Evolutionary conservation across 1,140 invertebrate species (phyloP).

Genomic region (Cheumatopsyche charites): DNA sequence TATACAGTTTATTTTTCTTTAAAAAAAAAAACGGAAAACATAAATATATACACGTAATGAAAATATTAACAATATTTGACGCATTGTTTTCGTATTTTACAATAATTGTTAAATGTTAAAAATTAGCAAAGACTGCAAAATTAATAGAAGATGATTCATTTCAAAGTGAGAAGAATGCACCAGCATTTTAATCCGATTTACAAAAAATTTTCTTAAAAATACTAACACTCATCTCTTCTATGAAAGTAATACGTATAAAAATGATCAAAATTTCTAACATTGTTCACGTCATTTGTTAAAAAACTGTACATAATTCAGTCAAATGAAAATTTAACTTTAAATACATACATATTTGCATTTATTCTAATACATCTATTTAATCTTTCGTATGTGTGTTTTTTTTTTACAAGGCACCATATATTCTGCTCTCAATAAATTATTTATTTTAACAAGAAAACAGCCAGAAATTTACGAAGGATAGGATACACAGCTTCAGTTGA

Average conservation of each 20-base stretch:
- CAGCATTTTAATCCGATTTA: not conserved
- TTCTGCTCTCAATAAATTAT: constrained; percentile 44
- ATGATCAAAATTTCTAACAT: constrained; percentile 41
- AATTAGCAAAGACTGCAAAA: not conserved
- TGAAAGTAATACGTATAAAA: constrained; percentile 42
- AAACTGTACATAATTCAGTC: constrained; percentile 26
- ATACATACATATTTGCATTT: constrained; percentile 11
- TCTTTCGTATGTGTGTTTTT: constrained; percentile 18
- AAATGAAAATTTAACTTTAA: constrained; percentile 26
- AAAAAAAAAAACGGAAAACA: not conserved
- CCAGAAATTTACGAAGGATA: constrained; percentile 6
- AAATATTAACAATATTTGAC: not conserved
- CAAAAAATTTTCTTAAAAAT: constrained; percentile 20
- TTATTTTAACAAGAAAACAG: constrained; percentile 11
- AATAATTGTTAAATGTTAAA: not conserved
- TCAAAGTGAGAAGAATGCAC: not conserved
- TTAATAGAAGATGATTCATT: not conserved
- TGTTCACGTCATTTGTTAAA: constrained; percentile 13
- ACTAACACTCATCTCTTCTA: constrained; percentile 6
- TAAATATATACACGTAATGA: not conserved
- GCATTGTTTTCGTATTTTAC: no score
- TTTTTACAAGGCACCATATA: constrained; percentile 48
- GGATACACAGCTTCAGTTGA: no score
- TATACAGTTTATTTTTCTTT: constrained; percentile 1
- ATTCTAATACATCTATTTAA: constrained; percentile 24